These are phyloP conservation scores for Pseudomyrmex dendroicus DNA, from an alignment of 1,140 invertebrate species.

Conservation along the genomic window DNA sequence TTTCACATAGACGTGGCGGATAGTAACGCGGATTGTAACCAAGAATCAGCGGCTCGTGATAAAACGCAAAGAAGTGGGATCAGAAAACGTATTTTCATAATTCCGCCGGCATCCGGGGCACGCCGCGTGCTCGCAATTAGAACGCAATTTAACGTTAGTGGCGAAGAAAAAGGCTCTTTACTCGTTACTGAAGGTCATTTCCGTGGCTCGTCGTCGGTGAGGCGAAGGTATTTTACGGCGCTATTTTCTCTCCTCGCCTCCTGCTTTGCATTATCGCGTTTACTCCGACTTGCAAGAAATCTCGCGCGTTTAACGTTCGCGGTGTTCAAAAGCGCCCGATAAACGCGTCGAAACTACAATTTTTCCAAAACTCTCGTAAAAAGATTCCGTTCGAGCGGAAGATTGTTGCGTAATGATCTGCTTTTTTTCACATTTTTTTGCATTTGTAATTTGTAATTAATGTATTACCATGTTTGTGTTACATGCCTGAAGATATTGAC, in stretches of 20 bases:
- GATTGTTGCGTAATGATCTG: neutral
- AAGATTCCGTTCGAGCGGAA: neutral
- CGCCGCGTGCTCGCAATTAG: slow-evolving; percentile 54
- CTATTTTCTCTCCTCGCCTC: slow-evolving; percentile 40
- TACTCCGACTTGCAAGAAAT: slow-evolving; percentile 48
- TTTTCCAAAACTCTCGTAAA: slow-evolving; percentile 13
- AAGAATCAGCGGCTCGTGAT: slow-evolving; percentile 52
- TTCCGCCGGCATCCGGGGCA: slow-evolving; percentile 48
- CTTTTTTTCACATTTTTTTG: neutral
- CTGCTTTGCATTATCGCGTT: slow-evolving; percentile 59
- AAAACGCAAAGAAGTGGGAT: slow-evolving; percentile 44
- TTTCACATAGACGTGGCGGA: slow-evolving; percentile 46
- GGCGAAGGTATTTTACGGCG: slow-evolving; percentile 42
- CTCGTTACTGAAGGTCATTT: slow-evolving; percentile 56
- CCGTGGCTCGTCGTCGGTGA: slow-evolving; percentile 31
- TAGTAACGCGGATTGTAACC: slow-evolving; percentile 16
- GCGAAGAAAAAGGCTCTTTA: slow-evolving; percentile 59
- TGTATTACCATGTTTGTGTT: neutral
- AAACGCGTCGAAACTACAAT: slow-evolving; percentile 19
- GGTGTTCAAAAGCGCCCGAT: neutral
- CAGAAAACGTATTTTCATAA: slow-evolving; percentile 61
- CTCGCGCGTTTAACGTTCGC: slow-evolving; percentile 10
- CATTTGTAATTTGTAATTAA: slow-evolving; percentile 2
- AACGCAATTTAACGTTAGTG: slow-evolving; percentile 59
- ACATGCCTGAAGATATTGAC: neutral